Conservation (phyloP, 2,797 vertebrate genomes). For the Babyrousa celebensis region DNA sequence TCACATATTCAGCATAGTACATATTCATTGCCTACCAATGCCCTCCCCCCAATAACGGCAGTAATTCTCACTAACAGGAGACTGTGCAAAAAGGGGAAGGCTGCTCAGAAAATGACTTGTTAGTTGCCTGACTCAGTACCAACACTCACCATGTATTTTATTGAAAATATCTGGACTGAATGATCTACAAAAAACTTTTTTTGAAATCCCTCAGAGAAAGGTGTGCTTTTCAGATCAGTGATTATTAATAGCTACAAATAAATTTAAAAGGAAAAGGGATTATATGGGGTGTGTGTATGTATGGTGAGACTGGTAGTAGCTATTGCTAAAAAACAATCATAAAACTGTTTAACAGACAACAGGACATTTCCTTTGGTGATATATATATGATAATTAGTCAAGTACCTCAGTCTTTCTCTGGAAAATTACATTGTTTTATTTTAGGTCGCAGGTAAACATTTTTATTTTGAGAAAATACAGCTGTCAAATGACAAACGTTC, state of each 20-base stretch:
- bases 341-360: background rate
- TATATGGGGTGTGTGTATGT: background rate
- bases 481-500: background rate
- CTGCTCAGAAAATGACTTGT: slow-evolving; percentile 8
- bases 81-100: background rate
- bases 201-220: background rate
- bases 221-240: background rate
- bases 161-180: background rate
- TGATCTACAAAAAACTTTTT: background rate
- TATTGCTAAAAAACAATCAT: background rate
- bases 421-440: background rate
- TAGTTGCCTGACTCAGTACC: background rate
- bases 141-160: background rate
- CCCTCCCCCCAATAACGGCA: background rate
- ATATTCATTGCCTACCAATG: background rate
- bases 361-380: background rate
- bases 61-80: background rate
- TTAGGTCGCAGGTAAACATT: slow-evolving; percentile 31
- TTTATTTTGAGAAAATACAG: background rate
- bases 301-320: background rate
- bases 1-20: background rate
- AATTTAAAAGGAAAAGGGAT: background rate
- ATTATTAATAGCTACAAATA: background rate
- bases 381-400: background rate
- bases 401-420: background rate